Conservation (phyloP, 2,797 vertebrate genomes). For the Ctenosaura bakeri region DNA sequence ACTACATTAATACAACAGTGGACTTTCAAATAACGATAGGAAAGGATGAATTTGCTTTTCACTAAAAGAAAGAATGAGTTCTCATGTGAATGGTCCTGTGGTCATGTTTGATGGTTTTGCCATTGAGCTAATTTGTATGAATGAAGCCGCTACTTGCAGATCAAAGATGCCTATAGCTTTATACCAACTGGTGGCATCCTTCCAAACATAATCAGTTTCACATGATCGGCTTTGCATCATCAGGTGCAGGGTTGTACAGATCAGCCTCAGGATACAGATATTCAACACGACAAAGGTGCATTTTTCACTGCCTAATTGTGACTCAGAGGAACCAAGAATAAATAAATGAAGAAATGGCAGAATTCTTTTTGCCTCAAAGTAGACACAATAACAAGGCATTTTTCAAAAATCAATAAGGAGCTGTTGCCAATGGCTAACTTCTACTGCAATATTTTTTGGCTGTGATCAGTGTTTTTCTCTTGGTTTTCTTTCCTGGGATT, state of each 20-base stretch:
- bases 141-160: neutral
- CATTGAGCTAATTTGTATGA: neutral
- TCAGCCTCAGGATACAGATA: slow-evolving; percentile 6
- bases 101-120: neutral
- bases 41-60: neutral
- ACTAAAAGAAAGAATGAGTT: neutral
- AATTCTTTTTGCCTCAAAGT: slow-evolving; percentile 29
- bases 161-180: neutral
- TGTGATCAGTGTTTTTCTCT: slow-evolving; percentile 25
- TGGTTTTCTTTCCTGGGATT: slow-evolving; percentile 18
- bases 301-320: slow-evolving; percentile 28
- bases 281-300: neutral
- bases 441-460: slow-evolving; percentile 6
- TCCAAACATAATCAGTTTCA: neutral
- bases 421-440: slow-evolving; percentile 37
- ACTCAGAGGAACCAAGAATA: slow-evolving; percentile 51
- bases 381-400: slow-evolving; percentile 21
- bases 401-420: slow-evolving; percentile 44
- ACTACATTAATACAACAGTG: neutral
- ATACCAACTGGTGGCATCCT: neutral
- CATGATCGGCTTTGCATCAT: neutral
- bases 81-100: neutral
- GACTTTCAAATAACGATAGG: neutral
- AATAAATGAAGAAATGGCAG: slow-evolving; percentile 19
- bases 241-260: neutral